Base-by-base conservation (phyloP, 2,113 vertebrate genomes). In the Microcebus griseorufus region DNA sequence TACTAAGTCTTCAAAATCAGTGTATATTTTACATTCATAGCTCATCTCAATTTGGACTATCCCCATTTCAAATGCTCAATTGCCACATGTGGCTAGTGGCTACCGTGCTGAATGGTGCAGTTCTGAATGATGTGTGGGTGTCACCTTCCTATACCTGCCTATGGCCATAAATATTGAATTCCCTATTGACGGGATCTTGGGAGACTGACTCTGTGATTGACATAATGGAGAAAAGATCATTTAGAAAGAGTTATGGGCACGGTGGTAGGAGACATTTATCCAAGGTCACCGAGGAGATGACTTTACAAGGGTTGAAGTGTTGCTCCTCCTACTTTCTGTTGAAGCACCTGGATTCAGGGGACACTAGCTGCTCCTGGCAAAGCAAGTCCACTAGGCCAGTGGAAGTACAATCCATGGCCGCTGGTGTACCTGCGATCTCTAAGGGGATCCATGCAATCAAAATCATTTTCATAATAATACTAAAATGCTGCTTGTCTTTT, bases 51-150 rank as follows among this genome's bases (percentile, higher is more conserved):
- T 42, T 14, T 78, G 60, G n/a, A 55, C 48, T 13, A 17, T 2
- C 9, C 48, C 53, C 70, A 9, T 55, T 37, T 69, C 42, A 79
- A 55, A 55, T 9, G n/a, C 14, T 7, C 48, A 3, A 1, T 4
- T 0, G 7, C 75, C 72, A 53, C 25, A 2, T 0, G 2, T 9
- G 73, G 45, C 83, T 13, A 1, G 58, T 6, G 73, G 64, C 65
- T 53, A 2, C 11, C 18, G 3, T 29, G 18, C 3, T 29, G 4
- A 32, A 17, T 0, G 69, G 18, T 2, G 5, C 16, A 4, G 32
- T 6, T 20, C 3, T 29, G 4, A 32, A 17, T 0, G 69, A 14
- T 0, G 0, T 9, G 12, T 29, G 5, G 51, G 25, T 13, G 20
- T 67, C 10, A 1, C 32, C 62, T 62, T 25, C 70, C 3, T 2